phyloP scores from a whole-genome alignment of 2,113 vertebrate genomes.

The Labrus mixtus region DNA sequence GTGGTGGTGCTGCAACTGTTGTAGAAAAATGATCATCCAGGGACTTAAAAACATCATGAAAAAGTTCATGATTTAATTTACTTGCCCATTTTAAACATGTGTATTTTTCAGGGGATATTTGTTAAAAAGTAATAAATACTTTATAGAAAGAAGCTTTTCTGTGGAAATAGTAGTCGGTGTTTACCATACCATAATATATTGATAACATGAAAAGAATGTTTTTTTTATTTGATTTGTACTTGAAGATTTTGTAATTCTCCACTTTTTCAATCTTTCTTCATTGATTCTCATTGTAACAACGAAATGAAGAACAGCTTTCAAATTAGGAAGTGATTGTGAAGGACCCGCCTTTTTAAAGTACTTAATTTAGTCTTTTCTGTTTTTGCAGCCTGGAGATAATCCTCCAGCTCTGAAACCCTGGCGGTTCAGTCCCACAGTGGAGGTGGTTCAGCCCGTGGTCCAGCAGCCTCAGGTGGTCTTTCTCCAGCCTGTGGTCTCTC shows the following conservation, averaged over 20 bases:
- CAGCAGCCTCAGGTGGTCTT: slow-evolving; percentile 91
- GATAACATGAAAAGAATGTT: not conserved
- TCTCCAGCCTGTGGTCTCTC: slow-evolving; percentile 87
- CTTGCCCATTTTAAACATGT: not conserved
- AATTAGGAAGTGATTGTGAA: not conserved
- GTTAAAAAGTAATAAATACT: too few species aligned
- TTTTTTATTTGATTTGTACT: not conserved
- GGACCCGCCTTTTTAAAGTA: not conserved
- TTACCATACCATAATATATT: not conserved
- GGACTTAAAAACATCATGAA: not conserved
- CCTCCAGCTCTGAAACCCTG: slow-evolving; percentile 86
- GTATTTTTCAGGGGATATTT: too few species aligned
- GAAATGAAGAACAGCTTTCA: not conserved
- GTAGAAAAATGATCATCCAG: not conserved
- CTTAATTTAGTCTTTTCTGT: slow-evolving; percentile 18
- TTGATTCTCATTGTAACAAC: not conserved
- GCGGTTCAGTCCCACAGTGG: slow-evolving; percentile 89
- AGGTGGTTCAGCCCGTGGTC: slow-evolving; percentile 91
- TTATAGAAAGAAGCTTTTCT: too few species aligned
- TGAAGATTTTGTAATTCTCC: not conserved
- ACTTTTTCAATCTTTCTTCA: not conserved
- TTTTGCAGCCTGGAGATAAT: slow-evolving; percentile 73
- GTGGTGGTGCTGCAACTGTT: not conserved
- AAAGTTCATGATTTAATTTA: not conserved
- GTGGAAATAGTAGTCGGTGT: too few species aligned